Conservation (phyloP, 1,140 invertebrate genomes). For the Melanaphis sacchari region DNA sequence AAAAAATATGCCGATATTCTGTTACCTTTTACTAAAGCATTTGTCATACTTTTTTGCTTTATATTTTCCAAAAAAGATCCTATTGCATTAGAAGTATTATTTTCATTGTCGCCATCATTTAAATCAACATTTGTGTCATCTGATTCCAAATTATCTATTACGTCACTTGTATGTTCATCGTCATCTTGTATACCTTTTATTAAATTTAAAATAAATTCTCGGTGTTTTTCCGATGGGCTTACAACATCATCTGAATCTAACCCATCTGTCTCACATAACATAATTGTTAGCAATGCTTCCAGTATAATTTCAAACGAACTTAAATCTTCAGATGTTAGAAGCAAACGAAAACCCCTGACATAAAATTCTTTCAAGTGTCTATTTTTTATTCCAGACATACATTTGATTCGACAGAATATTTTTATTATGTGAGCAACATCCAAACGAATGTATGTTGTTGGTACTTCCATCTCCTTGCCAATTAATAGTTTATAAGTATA, state of each 20-base stretch:
- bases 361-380: not conserved
- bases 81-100: not conserved
- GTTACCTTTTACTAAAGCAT: not conserved
- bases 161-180: not conserved
- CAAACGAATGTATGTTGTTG: not conserved
- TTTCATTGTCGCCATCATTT: not conserved
- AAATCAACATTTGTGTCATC: not conserved
- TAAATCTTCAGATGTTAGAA: not conserved
- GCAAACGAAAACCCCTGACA: not conserved
- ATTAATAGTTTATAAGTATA: not conserved
- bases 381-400: not conserved
- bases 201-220: conserved; percentile 21
- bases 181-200: not conserved
- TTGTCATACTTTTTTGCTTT: not conserved
- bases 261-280: not conserved
- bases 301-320: not conserved
- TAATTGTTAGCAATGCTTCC: not conserved
- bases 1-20: not conserved
- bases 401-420: not conserved
- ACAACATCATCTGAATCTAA: not conserved
- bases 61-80: not conserved
- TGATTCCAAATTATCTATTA: not conserved
- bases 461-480: not conserved
- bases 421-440: not conserved
- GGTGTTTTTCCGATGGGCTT: not conserved